These are phyloP conservation scores for Chaenocephalus aceratus DNA, from an alignment of 2,113 vertebrate species.

Conservation along the genomic window DNA sequence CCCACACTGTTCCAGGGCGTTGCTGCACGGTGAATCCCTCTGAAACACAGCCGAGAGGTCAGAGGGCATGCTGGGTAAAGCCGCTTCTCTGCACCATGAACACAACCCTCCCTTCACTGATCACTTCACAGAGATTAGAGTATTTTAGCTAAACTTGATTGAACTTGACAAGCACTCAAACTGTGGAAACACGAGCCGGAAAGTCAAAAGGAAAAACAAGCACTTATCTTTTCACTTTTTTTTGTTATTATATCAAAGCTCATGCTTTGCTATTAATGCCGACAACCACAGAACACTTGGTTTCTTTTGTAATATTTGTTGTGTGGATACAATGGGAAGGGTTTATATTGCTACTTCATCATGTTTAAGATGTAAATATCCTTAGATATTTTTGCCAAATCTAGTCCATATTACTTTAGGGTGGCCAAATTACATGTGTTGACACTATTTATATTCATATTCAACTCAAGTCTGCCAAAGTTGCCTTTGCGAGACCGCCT, in stretches of 20 bases:
- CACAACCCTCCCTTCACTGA: not conserved
- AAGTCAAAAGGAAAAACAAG: conserved; percentile 24
- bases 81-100: conserved; percentile 5
- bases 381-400: conserved; percentile 31
- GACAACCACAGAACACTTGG: conserved; percentile 3
- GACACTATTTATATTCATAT: not conserved
- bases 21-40: not conserved
- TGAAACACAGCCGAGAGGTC: conserved; percentile 12
- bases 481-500: conserved; percentile 62
- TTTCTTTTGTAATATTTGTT: conserved; percentile 8
- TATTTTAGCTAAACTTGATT: conserved; percentile 11
- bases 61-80: not conserved
- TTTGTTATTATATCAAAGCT: conserved; percentile 9
- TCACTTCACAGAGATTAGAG: not conserved
- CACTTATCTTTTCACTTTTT: conserved; percentile 47
- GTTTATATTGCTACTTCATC: not conserved
- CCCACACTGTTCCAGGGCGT: not conserved
- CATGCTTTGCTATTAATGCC: conserved; percentile 5
- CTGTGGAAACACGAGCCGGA: conserved; percentile 5
- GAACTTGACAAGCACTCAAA: conserved; percentile 17
- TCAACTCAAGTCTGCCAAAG: conserved; percentile 64
- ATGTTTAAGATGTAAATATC: conserved; percentile 26
- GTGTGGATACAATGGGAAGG: conserved; percentile 4
- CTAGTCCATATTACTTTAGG: conserved; percentile 1
- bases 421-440: conserved; percentile 6